Evolutionary conservation across 1,140 invertebrate genomes (phyloP), one percentile per base, ranked within the genome.

Genomic region (Procambarus clarkii): DNA sequence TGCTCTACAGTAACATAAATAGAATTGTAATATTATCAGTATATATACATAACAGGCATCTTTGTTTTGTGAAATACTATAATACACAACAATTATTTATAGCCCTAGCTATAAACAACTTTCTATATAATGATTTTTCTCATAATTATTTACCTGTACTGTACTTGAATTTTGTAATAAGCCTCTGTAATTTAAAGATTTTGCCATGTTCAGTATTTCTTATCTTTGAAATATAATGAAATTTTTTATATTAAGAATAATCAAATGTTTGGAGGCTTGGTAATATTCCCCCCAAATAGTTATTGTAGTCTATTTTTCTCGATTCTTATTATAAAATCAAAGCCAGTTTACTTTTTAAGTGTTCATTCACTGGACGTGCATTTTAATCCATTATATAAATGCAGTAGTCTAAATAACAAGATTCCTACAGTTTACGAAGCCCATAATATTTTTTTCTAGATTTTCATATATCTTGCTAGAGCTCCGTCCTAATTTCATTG

Each of bases 241-340:
- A 74, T 74, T 34, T 74, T 74, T 74, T n/a, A 64, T 64, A 21
- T 74, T 74, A 34, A 74, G n/a, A 34, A 74, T 34, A 74, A 34
- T 74, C 69, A 74, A 34, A 74, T 74, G 24, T 74, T 74, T 74
- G n/a, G 69, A 74, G 24, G 69, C 24, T 34, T 74, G 34, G 69
- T 15, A 34, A 34, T 74, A 74, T 34, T 74, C 69, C 24, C 7
- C 34, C 5, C 4, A 8, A n/a, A n/a, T 34, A 34, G 69, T 74
- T 34, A 74, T 34, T 74, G 8, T 5, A 34, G 5, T 4, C 69
- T 5, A 34, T 34, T 21, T 69, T 69, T 18, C 5, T 74, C 24
- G 34, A 21, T 24, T 74, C 34, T 74, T 74, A 2, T 8, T 34
- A 34, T 34, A 34, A 11, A 74, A 34, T 8, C 3, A 34, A 34